phyloP scores from a whole-genome alignment of 2,113 vertebrate species.

The Notarius lentiginosus region DNA sequence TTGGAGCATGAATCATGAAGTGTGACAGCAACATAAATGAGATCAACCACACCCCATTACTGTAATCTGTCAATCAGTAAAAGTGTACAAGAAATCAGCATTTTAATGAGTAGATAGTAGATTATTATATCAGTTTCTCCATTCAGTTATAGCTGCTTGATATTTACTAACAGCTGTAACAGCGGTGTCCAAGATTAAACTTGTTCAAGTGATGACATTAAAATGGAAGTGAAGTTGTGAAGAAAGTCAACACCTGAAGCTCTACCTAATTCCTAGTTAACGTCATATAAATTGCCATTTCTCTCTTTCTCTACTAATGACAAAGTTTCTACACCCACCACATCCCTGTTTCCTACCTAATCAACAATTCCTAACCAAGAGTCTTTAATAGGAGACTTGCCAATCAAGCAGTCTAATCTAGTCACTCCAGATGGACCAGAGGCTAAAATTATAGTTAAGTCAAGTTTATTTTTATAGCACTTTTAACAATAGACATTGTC shows the following conservation, averaged over 20 bases:
- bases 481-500: too few relatives aligned
- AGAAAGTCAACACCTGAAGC: neutral
- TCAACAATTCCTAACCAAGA: neutral
- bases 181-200: neutral
- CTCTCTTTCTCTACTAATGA: neutral
- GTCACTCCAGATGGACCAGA: neutral
- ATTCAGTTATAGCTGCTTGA: neutral
- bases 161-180: neutral
- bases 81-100: neutral
- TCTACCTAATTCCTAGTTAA: neutral
- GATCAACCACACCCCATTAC: neutral
- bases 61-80: neutral
- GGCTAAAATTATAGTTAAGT: neutral
- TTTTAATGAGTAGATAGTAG: neutral
- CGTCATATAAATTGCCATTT: neutral
- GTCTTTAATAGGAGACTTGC: neutral
- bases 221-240: neutral
- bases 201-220: neutral
- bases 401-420: neutral
- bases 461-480: too few relatives aligned
- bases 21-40: constrained; percentile 4
- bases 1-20: neutral
- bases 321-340: neutral
- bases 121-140: neutral
- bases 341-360: neutral